Evolutionary conservation across 2,113 vertebrate genomes (phyloP).

Genomic region (Pionites leucogaster): DNA sequence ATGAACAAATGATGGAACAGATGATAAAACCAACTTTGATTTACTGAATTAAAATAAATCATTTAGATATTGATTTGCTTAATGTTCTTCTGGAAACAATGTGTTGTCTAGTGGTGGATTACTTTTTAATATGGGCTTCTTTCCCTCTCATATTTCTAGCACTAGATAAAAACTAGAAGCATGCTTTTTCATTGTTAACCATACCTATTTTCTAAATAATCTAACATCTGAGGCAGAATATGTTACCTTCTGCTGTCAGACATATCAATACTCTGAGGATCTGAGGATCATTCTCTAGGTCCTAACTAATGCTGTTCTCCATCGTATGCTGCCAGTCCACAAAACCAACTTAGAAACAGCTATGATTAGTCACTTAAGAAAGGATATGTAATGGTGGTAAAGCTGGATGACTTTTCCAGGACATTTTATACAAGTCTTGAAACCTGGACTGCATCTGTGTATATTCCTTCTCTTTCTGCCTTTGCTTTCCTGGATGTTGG

Average conservation of each 20-base stretch:
- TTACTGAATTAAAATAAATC: not conserved
- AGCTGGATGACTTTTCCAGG: not conserved
- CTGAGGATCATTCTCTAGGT: fast-evolving
- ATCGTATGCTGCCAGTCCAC: not conserved
- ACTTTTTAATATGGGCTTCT: not conserved
- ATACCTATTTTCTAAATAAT: not conserved
- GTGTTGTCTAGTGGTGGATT: not conserved
- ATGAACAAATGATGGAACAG: not conserved
- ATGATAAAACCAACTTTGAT: not conserved
- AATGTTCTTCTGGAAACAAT: not conserved
- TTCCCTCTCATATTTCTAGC: not conserved
- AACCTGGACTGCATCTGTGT: not conserved
- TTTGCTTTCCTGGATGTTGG: not conserved
- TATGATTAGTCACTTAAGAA: not conserved
- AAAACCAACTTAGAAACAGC: not conserved
- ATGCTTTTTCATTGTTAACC: not conserved
- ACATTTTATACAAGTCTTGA: not conserved
- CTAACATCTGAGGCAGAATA: not conserved
- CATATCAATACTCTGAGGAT: not conserved
- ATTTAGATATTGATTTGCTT: not conserved
- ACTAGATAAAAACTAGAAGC: not conserved
- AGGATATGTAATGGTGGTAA: not conserved
- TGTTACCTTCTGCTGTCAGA: not conserved
- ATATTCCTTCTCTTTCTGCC: not conserved
- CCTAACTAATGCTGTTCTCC: not conserved